Percentiles rank a stretch among this genome's conserved stretches.
Evolutionary conservation across 2,797 vertebrate genomes (phyloP).

Genomic region (Phalanger gymnotis): DNA sequence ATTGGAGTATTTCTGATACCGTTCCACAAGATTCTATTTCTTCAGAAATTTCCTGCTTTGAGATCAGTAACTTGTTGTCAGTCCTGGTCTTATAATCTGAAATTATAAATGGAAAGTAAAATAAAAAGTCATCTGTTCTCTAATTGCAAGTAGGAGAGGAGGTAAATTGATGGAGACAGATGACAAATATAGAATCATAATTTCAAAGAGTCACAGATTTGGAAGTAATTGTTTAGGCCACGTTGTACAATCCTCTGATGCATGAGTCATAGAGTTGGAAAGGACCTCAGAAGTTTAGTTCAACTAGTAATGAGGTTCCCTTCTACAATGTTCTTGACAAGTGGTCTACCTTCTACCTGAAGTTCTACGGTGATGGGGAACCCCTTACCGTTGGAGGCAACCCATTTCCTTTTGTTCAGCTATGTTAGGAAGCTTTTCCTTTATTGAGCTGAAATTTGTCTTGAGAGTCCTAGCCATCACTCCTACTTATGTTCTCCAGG

Average conservation of each 20-base stretch:
- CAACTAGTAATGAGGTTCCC: neutral
- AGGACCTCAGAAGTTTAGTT: neutral
- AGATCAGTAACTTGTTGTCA: neutral
- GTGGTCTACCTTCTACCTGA: neutral
- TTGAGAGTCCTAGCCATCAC: neutral
- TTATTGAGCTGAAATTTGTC: neutral
- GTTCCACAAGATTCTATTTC: neutral
- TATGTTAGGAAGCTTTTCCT: neutral
- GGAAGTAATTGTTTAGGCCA: neutral
- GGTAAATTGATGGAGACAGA: neutral
- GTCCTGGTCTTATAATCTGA: neutral
- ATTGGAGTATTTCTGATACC: neutral
- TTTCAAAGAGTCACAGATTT: neutral
- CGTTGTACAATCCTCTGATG: neutral
- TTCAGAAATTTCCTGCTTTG: conserved; percentile 2
- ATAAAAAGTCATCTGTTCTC: neutral
- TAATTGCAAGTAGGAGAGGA: neutral
- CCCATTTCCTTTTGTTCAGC: neutral
- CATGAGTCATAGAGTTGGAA: neutral
- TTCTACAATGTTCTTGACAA: neutral
- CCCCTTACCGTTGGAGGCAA: neutral
- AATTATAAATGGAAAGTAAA: conserved; percentile 1
- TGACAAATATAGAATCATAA: neutral
- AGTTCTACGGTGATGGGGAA: neutral
- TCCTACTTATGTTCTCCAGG: neutral